Percentiles rank a stretch among this genome's conserved stretches.
Conservation (phyloP, 2,888 invertebrate species). For the Hypsopygia costalis region DNA sequence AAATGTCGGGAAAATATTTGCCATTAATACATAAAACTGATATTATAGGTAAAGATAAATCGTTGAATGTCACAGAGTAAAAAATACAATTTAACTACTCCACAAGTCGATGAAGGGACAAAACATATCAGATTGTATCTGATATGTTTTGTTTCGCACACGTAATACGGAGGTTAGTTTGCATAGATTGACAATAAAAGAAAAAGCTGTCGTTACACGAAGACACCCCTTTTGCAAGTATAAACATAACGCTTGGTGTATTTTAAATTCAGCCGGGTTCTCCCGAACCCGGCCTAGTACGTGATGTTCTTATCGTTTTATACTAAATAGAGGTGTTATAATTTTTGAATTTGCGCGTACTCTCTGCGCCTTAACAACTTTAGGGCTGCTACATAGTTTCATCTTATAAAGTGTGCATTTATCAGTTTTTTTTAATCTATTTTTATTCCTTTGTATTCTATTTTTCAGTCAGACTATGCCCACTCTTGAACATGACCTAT, state of each 20-base stretch:
- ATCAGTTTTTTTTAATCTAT: too few relatives aligned
- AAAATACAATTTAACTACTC: too few relatives aligned
- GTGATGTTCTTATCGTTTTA: constrained; percentile 71
- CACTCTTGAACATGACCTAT: too few relatives aligned
- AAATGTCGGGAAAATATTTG: too few relatives aligned
- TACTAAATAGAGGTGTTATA: constrained; percentile 54
- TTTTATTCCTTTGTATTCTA: too few relatives aligned
- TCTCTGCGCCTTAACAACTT: constrained; percentile 14
- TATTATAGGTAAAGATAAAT: too few relatives aligned
- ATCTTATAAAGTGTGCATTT: too few relatives aligned
- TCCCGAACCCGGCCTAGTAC: constrained; percentile 45
- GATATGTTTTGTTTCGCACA: neutral
- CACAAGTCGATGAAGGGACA: too few relatives aligned
- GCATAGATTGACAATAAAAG: constrained; percentile 65
- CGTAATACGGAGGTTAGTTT: constrained; percentile 36
- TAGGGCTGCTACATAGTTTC: constrained; percentile 17
- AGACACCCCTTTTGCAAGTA: constrained; percentile 48
- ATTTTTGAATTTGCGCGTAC: constrained; percentile 49
- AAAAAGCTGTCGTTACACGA: constrained; percentile 39
- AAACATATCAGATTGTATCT: too few relatives aligned
- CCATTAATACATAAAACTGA: too few relatives aligned
- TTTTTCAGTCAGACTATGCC: too few relatives aligned
- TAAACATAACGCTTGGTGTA: constrained; percentile 62
- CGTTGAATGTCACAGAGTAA: too few relatives aligned
- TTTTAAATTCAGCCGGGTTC: constrained; percentile 68